Percentiles rank a stretch among this genome's conserved stretches.
Evolutionary conservation across 2,888 invertebrate genomes (phyloP).

Genomic region (Melikaiella ostensackeni): DNA sequence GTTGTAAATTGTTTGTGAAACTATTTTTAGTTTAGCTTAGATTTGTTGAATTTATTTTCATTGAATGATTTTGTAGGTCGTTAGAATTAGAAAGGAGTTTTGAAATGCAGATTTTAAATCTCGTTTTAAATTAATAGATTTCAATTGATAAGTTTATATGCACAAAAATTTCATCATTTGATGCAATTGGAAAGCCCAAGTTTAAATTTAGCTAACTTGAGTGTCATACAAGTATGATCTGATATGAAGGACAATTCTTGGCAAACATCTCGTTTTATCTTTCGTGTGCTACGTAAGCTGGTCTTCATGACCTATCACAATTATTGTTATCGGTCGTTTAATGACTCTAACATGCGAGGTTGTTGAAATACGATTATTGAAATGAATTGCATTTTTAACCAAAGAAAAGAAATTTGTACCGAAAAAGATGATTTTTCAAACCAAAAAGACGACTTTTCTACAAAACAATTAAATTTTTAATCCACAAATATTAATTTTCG

Average conservation of each 20-base stretch:
- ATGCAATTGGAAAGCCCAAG: neutral
- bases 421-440: too few species aligned
- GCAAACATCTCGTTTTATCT: constrained; percentile 3
- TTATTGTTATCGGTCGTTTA: constrained; percentile 8
- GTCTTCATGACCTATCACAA: constrained; percentile 7
- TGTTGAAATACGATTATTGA: neutral
- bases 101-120: neutral
- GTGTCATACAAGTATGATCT: neutral
- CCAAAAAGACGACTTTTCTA: too few species aligned
- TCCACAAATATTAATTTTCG: too few species aligned
- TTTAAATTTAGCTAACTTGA: neutral
- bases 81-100: neutral
- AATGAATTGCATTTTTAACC: too few species aligned
- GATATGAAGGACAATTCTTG: neutral
- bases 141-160: neutral
- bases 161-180: neutral
- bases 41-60: neutral
- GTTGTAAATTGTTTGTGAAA: too few species aligned
- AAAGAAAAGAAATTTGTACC: too few species aligned
- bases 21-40: neutral
- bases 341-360: neutral
- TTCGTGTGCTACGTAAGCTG: neutral
- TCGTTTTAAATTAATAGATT: too few species aligned
- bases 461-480: too few species aligned
- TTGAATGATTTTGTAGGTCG: neutral